These are phyloP conservation scores for Zapornia atra DNA, from an alignment of 2,113 vertebrate genomes.

Conservation along the genomic window DNA sequence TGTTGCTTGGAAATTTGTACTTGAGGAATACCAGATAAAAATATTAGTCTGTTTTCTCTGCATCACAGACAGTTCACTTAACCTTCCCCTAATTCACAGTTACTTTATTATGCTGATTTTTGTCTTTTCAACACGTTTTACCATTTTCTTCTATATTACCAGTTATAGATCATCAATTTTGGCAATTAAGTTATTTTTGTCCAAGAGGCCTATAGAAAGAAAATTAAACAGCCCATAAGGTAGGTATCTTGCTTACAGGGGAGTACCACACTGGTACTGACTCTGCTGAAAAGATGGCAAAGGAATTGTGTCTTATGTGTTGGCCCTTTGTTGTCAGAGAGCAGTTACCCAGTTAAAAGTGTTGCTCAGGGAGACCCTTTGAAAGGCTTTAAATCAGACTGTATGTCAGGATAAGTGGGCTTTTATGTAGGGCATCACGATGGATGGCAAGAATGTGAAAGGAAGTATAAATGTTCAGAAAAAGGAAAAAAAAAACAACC, in stretches of 20 bases:
- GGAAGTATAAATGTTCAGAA: background rate
- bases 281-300: background rate
- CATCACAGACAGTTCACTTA: background rate
- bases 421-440: background rate
- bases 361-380: background rate
- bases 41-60: background rate
- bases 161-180: background rate
- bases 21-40: background rate
- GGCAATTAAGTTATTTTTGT: background rate
- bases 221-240: background rate
- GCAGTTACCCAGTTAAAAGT: background rate
- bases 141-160: background rate
- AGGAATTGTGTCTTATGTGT: background rate
- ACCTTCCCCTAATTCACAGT: background rate
- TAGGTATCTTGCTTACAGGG: background rate
- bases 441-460: background rate
- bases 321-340: background rate
- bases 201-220: background rate
- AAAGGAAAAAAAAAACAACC: background rate
- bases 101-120: background rate
- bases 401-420: background rate
- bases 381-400: background rate
- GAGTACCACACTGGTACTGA: background rate
- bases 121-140: background rate
- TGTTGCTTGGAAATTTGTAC: background rate